phyloP scores from a whole-genome alignment of 2,888 invertebrate genomes.

The Hypolimnas misippus region DNA sequence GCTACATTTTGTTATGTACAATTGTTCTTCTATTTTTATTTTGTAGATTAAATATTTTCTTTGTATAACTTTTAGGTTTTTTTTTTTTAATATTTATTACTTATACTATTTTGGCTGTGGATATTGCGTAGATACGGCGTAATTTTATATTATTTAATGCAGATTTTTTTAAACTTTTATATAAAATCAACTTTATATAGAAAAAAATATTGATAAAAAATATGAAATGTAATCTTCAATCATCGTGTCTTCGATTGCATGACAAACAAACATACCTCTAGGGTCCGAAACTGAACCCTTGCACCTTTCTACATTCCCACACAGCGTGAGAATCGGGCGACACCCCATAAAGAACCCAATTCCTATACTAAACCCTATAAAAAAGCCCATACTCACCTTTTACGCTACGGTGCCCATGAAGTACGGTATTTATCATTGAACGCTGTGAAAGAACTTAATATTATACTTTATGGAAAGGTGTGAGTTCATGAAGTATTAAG shows the following conservation, averaged over 20 bases:
- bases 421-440: constrained; percentile 52
- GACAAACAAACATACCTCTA: constrained; percentile 49
- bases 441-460: constrained; percentile 47
- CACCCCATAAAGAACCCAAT: constrained; percentile 71
- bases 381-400: constrained; percentile 63
- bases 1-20: too few relatives aligned
- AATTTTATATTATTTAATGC: too few relatives aligned
- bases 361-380: constrained; percentile 49
- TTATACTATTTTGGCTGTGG: too few relatives aligned
- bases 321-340: constrained; percentile 73
- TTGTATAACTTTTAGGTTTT: too few relatives aligned
- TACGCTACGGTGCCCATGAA: constrained; percentile 59
- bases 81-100: too few relatives aligned
- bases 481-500: constrained; percentile 56
- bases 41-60: too few relatives aligned
- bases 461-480: constrained; percentile 61
- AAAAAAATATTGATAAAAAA: not conserved
- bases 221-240: not conserved
- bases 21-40: too few relatives aligned
- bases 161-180: too few relatives aligned
- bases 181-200: too few relatives aligned
- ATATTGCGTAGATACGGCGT: too few relatives aligned
- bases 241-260: constrained; percentile 41
- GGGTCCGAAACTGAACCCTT: constrained; percentile 60
- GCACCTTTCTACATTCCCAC: constrained; percentile 80